Percentiles rank a stretch among this genome's conserved stretches.
These are phyloP conservation scores for Dryoscopus gambensis DNA, from an alignment of 2,113 vertebrate genomes.

Conservation along the genomic window DNA sequence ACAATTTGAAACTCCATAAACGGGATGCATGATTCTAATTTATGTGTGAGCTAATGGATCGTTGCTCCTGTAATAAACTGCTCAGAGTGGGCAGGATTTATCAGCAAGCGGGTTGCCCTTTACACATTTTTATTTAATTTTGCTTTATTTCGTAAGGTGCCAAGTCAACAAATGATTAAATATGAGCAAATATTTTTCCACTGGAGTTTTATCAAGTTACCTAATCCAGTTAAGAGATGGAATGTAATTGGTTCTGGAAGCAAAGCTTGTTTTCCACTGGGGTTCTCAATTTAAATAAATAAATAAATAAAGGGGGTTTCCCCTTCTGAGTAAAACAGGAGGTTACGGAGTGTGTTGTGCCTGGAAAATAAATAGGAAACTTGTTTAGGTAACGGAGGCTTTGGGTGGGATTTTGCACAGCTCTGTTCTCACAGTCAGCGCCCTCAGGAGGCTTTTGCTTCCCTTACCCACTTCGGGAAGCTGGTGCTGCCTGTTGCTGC, in stretches of 20 bases:
- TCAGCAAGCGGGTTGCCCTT: slow-evolving; percentile 49
- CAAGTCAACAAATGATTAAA: slow-evolving; percentile 63
- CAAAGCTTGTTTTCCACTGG: slow-evolving; percentile 1
- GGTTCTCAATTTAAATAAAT: not conserved
- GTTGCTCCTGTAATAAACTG: slow-evolving; percentile 56
- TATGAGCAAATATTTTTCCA: slow-evolving; percentile 49
- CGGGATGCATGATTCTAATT: slow-evolving; percentile 25
- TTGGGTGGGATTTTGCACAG: not conserved
- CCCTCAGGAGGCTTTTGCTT: not conserved
- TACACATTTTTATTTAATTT: slow-evolving; percentile 50
- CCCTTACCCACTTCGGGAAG: not conserved
- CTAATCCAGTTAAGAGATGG: slow-evolving; percentile 37
- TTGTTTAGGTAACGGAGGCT: not conserved
- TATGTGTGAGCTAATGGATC: slow-evolving; percentile 60
- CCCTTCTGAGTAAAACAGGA: not conserved
- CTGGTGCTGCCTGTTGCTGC: not conserved
- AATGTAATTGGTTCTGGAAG: slow-evolving; percentile 27
- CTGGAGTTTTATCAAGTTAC: slow-evolving; percentile 51
- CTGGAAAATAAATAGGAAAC: not conserved
- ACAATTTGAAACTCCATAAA: slow-evolving; percentile 56
- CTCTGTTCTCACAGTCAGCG: rapidly evolving
- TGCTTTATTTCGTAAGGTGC: slow-evolving; percentile 19
- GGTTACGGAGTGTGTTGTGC: not conserved
- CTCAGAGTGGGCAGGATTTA: slow-evolving; percentile 37
- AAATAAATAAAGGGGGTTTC: not conserved